Conservation (phyloP, 1,140 invertebrate genomes). For the Drosophila lini region DNA sequence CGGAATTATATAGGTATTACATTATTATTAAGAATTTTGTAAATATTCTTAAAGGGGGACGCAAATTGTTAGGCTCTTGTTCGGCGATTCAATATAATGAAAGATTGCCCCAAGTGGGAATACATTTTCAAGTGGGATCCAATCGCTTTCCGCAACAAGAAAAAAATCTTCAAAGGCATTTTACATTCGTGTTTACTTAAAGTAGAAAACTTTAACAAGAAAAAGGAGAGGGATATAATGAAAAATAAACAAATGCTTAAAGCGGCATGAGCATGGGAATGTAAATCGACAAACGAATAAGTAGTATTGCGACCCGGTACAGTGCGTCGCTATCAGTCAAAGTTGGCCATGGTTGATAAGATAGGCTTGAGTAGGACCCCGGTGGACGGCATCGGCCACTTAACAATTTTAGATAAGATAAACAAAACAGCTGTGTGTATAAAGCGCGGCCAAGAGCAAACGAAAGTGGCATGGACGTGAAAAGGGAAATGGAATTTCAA, state of each 20-base stretch:
- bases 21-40: too few species aligned
- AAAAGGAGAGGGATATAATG: slow-evolving; percentile 36
- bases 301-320: slow-evolving; percentile 36
- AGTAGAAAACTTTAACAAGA: slow-evolving; percentile 34
- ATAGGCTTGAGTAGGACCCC: slow-evolving; percentile 28
- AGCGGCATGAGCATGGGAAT: slow-evolving; percentile 13
- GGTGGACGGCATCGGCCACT: slow-evolving; percentile 25
- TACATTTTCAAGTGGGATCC: slow-evolving; percentile 28
- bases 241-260: slow-evolving; percentile 38
- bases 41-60: not conserved
- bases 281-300: slow-evolving; percentile 14
- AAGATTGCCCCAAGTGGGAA: slow-evolving; percentile 3
- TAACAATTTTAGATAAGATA: slow-evolving; percentile 50
- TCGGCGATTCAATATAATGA: slow-evolving; percentile 4
- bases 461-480: slow-evolving; percentile 41
- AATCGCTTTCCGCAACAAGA: slow-evolving; percentile 11
- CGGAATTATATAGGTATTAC: not conserved
- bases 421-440: slow-evolving; percentile 59
- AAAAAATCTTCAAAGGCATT: slow-evolving; percentile 24
- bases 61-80: not conserved
- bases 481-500: slow-evolving; percentile 24
- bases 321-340: slow-evolving; percentile 50
- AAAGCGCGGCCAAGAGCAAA: slow-evolving; percentile 45
- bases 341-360: slow-evolving; percentile 56
- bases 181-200: slow-evolving; percentile 26